phyloP scores from a whole-genome alignment of 1,140 invertebrate genomes.

The Micrasema longulum region DNA sequence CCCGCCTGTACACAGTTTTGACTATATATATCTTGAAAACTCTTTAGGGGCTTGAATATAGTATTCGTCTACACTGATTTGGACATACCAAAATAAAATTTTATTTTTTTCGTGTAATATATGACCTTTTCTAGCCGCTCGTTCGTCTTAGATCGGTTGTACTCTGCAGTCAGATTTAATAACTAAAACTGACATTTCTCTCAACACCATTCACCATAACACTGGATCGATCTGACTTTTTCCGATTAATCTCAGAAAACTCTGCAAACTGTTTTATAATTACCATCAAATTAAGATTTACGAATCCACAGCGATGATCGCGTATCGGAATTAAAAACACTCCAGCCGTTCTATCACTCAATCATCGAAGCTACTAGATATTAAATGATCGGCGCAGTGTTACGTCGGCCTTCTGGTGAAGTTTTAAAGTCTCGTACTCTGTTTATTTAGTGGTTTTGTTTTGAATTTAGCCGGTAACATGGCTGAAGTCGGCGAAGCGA shows the following conservation, averaged over 20 bases:
- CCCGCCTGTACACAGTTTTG: no score
- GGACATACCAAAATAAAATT: no score
- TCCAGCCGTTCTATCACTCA: not conserved
- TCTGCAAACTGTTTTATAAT: no score
- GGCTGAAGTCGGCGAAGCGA: conserved; percentile 46
- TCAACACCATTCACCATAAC: conserved; percentile 8
- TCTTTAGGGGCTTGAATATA: no score
- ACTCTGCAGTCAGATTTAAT: conserved; percentile 22
- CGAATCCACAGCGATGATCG: no score
- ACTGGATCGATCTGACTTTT: conserved; percentile 36
- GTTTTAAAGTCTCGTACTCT: not conserved
- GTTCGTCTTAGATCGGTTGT: not conserved
- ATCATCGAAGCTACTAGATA: no score
- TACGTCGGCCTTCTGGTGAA: not conserved
- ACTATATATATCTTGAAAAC: no score
- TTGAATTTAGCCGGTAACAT: conserved; percentile 27
- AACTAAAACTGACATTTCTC: conserved; percentile 41
- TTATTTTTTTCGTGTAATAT: no score
- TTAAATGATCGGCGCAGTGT: conserved; percentile 6
- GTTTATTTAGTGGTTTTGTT: conserved; percentile 28
- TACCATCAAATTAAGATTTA: no score
- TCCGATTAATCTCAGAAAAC: conserved; percentile 10
- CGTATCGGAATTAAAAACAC: no score
- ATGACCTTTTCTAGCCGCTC: no score
- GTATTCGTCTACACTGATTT: no score